Percentiles rank a stretch among this genome's conserved stretches.
These are phyloP conservation scores for Canis aureus DNA, from an alignment of 2,113 vertebrate species.

Conservation along the genomic window DNA sequence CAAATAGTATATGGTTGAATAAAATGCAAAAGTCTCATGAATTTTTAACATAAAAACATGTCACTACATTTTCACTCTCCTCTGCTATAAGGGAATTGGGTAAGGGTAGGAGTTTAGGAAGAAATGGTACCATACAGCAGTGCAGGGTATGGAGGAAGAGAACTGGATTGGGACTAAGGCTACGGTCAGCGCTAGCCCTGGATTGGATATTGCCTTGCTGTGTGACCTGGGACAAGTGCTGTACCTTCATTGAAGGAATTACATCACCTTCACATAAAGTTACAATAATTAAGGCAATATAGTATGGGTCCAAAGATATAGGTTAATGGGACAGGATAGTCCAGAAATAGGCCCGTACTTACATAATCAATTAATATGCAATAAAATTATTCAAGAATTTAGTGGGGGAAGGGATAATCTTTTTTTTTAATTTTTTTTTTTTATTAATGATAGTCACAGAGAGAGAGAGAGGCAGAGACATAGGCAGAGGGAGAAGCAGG, in stretches of 20 bases:
- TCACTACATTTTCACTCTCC: neutral
- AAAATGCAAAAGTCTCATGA: neutral
- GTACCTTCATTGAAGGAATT: neutral
- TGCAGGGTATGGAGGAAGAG: neutral
- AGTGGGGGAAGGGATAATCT: neutral
- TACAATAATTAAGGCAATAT: neutral
- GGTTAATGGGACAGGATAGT: neutral
- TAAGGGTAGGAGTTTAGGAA: neutral
- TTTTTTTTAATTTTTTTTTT: neutral
- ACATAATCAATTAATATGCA: neutral
- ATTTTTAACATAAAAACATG: neutral
- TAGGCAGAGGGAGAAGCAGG: no score
- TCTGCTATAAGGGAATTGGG: neutral
- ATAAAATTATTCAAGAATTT: slow-evolving; percentile 25
- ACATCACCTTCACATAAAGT: neutral
- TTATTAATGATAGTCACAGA: no score
- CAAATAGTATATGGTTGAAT: neutral
- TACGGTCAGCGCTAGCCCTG: neutral
- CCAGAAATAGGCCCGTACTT: neutral
- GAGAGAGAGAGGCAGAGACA: no score
- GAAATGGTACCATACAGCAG: neutral
- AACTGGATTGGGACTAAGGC: neutral
- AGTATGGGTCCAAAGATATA: neutral
- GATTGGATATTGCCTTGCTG: neutral
- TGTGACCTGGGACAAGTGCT: neutral